Evolutionary conservation across 2,113 vertebrate species (phyloP).

Genomic region (Petromus typicus): DNA sequence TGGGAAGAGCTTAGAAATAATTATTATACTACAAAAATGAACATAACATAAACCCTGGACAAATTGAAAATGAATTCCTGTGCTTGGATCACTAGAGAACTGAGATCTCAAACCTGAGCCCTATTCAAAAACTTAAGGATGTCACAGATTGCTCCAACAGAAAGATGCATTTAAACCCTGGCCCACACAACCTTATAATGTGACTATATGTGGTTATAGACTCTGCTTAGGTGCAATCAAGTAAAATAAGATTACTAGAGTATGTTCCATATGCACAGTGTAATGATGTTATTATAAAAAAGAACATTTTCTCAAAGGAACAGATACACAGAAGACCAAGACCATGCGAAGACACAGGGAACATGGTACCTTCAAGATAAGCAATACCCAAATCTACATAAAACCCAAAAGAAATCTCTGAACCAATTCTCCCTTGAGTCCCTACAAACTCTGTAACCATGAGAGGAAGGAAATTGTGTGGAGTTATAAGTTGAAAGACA

Average conservation of each 20-base stretch:
- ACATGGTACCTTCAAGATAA: background rate
- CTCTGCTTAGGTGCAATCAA: background rate
- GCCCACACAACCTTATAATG: too few relatives aligned
- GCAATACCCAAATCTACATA: background rate
- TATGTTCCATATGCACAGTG: background rate
- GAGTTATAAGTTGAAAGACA: background rate
- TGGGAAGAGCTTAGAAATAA: background rate
- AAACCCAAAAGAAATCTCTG: background rate
- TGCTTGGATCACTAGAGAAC: background rate
- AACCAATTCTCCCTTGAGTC: background rate
- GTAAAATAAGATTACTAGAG: background rate
- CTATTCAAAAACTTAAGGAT: background rate
- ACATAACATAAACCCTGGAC: background rate
- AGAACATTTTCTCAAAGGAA: too few relatives aligned
- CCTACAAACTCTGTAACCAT: background rate
- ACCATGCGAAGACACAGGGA: background rate
- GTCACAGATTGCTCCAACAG: background rate
- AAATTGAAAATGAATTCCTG: background rate
- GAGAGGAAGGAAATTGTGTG: background rate
- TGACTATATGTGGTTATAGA: background rate
- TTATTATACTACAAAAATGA: background rate
- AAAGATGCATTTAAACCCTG: background rate
- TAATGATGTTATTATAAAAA: background rate
- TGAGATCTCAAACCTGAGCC: background rate
- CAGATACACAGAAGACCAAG: background rate